Base-by-base conservation (phyloP, 2,797 vertebrate genomes). In the Coregonus ussuriensis region DNA sequence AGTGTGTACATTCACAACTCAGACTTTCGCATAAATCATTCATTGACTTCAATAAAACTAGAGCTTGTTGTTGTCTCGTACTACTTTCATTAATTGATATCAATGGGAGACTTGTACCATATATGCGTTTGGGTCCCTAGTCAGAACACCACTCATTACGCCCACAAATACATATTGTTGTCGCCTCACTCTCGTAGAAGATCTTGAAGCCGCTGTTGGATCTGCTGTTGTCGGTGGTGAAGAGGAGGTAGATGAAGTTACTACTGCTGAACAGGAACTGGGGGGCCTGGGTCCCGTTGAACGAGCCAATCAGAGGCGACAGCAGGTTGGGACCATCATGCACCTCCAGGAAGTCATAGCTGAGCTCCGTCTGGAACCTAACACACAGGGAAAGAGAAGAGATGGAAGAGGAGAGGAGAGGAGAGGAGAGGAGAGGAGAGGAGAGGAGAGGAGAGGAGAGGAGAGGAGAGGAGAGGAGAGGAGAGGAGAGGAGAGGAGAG, bases 181-280 rank as follows among this genome's bases (percentile, higher is more conserved):
- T 56, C 2, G 4, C 18, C 59, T 62, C 59, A 99, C 98, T 97
- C 94, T 99, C 97, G 85, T 98, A 99, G 85, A 97, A 97, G 91
- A 99, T 97, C 93, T 98, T 99, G 93, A 99, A 99, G 82, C 98
- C 98, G 71, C 97, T 99, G 87, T 99, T 99, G 74, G 98, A 99
- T 85, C 98, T 95, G 84, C 98, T 99, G 87, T 98, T 99, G 88
- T 99, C 98, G 11, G 98, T 99, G 81, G 97, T 98, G 92, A 99
- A 99, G 16, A 99, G 96, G 81, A 99, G 95, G 83, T 99, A 99
- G 86, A 99, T 94, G 85, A 97, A 97, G 92, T 96, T 98, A 79
- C 96, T 92, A 86, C 95, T 98, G 71, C 97, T 98, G 72, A 99
- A 99, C 0, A 99, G 92, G 88, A 99, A 99, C 76, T 99, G 98